Conservation (phyloP, 2,113 vertebrate species). For the Ciconia maguari region DNA sequence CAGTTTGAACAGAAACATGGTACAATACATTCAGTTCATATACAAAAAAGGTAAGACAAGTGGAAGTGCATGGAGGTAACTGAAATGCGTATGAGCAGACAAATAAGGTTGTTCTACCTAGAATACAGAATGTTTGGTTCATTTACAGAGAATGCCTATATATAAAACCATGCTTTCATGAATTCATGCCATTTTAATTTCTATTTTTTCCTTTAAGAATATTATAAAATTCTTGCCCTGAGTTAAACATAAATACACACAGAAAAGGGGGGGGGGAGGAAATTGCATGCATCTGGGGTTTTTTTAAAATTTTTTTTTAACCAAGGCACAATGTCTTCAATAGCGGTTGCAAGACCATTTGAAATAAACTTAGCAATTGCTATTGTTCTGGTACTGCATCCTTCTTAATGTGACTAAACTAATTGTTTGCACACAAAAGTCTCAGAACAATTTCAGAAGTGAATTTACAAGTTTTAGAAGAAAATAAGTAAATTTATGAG, state of each 20-base stretch:
- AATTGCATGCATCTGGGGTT: constrained; percentile 15
- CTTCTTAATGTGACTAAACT: constrained; percentile 47
- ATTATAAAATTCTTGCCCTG: constrained; percentile 63
- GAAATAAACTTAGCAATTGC: constrained; percentile 48
- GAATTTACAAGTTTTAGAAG: constrained; percentile 53
- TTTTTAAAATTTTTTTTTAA: constrained; percentile 22
- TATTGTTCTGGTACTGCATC: constrained; percentile 50
- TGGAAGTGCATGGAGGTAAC: background rate
- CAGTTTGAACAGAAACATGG: background rate
- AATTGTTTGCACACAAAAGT: constrained; percentile 55
- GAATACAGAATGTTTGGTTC: constrained; percentile 3
- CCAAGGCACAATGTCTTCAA: constrained; percentile 61
- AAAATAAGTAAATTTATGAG: constrained; percentile 51
- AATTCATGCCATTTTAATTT: constrained; percentile 56
- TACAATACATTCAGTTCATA: background rate
- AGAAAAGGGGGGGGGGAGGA: background rate
- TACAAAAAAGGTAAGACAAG: background rate
- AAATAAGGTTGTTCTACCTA: constrained; percentile 21
- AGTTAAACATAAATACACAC: constrained; percentile 60
- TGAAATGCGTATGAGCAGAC: background rate
- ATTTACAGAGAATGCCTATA: constrained; percentile 32
- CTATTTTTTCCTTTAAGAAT: constrained; percentile 32
- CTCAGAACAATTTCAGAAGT: constrained; percentile 56
- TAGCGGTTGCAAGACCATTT: constrained; percentile 24
- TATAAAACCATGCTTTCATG: constrained; percentile 42